These are phyloP conservation scores for Euglossa dilemma DNA, from an alignment of 1,140 invertebrate genomes.

Conservation along the genomic window DNA sequence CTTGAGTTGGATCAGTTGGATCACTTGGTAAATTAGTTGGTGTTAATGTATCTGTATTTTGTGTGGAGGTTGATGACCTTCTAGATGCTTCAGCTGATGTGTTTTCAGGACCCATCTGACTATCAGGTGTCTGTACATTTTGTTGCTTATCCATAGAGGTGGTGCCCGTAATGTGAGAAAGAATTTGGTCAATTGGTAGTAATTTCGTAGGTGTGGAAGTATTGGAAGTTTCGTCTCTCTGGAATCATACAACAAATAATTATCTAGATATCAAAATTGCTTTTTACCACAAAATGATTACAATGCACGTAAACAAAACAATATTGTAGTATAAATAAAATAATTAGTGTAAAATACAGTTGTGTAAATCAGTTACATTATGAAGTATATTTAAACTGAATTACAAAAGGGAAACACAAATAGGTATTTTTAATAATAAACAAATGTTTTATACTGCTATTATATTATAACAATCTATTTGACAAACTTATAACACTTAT, in stretches of 20 bases:
- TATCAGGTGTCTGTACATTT: constrained; percentile 61
- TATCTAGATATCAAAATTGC: constrained; percentile 8
- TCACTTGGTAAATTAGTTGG: constrained; percentile 77
- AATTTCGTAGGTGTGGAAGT: constrained; percentile 79
- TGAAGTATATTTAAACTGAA: constrained; percentile 7
- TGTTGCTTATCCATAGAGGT: constrained; percentile 68
- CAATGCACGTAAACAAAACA: constrained; percentile 34
- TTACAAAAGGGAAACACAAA: constrained; percentile 22
- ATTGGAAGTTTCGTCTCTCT: constrained; percentile 82
- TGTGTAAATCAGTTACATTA: background rate
- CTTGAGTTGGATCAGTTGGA: constrained; percentile 71
- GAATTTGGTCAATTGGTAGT: constrained; percentile 80
- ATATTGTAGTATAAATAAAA: constrained; percentile 27
- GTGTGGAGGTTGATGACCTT: constrained; percentile 79
- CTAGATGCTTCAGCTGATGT: constrained; percentile 77
- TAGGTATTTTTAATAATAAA: constrained; percentile 6
- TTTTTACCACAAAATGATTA: constrained; percentile 4
- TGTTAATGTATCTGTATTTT: constrained; percentile 79
- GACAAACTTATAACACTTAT: background rate
- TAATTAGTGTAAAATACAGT: constrained; percentile 5
- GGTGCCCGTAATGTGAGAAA: constrained; percentile 75
- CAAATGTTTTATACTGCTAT: background rate
- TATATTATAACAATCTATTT: background rate
- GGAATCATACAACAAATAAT: constrained; percentile 65
- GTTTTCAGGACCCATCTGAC: constrained; percentile 63